Conservation (phyloP, 2,888 invertebrate genomes). For the Lamellibrachia columna region DNA sequence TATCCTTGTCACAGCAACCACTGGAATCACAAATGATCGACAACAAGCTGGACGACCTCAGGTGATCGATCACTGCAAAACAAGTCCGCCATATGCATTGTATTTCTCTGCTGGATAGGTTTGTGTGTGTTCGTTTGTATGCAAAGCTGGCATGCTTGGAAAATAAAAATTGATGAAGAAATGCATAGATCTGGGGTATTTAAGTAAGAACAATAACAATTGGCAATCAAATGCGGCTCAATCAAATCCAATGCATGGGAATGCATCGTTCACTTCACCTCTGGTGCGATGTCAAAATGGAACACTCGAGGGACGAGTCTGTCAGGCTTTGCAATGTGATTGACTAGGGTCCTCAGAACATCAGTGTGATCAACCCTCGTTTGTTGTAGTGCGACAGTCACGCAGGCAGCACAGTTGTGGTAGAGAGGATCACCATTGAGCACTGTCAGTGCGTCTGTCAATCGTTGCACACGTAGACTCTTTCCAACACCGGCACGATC, state of each 20-base stretch:
- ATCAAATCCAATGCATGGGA: not conserved
- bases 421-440: not conserved
- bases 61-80: too few relatives aligned
- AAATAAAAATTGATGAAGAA: too few relatives aligned
- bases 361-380: conserved; percentile 19
- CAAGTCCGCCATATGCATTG: not conserved
- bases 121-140: not conserved
- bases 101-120: not conserved
- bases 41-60: too few relatives aligned
- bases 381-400: conserved; percentile 34
- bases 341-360: conserved; percentile 31
- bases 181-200: too few relatives aligned
- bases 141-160: not conserved
- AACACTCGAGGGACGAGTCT: conserved; percentile 43
- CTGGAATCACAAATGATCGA: too few relatives aligned
- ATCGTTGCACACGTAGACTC: conserved; percentile 45
- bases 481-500: conserved; percentile 54
- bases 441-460: conserved; percentile 39
- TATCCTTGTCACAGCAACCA: too few relatives aligned
- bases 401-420: not conserved
- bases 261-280: conserved; percentile 34
- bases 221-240: not conserved
- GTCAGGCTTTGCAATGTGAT: conserved; percentile 23
- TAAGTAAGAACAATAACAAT: not conserved
- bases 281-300: conserved; percentile 51